These are phyloP conservation scores for Cricetomys ansorgei DNA, from an alignment of 2,113 vertebrate genomes.

Conservation along the genomic window DNA sequence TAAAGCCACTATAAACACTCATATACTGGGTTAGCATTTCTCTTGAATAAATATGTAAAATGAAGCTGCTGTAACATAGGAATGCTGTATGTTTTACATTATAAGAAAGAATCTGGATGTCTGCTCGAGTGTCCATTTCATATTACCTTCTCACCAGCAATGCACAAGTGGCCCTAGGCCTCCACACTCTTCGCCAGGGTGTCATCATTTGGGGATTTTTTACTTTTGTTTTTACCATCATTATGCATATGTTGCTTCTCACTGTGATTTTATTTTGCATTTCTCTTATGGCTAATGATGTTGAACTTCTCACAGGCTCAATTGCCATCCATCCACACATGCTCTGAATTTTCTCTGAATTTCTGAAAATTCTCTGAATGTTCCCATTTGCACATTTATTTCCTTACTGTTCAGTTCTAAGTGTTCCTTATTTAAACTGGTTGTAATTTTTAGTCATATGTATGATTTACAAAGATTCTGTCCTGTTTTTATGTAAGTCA, in stretches of 20 bases:
- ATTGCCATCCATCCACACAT: neutral
- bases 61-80: neutral
- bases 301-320: neutral
- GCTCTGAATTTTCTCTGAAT: neutral
- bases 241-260: neutral
- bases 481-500: neutral
- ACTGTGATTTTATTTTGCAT: neutral
- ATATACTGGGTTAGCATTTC: neutral
- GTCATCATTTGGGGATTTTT: neutral
- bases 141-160: neutral
- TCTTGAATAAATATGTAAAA: neutral
- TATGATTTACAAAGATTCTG: neutral
- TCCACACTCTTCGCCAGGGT: neutral
- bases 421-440: neutral
- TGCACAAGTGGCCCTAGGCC: neutral
- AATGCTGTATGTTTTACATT: neutral
- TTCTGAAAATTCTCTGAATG: neutral
- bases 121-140: neutral
- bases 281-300: neutral
- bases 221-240: neutral
- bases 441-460: neutral
- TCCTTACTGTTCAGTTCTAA: neutral
- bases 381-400: neutral
- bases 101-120: neutral
- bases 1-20: constrained; percentile 3